Conservation (phyloP, 2,797 vertebrate genomes). For the Naso thynnoides region DNA sequence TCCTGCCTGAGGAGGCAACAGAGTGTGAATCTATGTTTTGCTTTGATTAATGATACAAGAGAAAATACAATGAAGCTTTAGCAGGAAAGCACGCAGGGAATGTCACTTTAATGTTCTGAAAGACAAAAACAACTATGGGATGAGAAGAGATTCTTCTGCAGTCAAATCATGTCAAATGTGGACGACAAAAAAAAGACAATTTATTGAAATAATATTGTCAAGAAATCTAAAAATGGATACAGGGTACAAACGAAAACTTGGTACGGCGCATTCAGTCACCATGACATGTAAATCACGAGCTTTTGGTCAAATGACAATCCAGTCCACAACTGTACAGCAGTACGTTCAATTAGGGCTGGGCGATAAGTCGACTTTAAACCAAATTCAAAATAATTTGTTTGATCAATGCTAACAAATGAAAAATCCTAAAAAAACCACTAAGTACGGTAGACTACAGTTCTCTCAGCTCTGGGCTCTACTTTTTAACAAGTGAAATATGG, state of each 20-base stretch:
- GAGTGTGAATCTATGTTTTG: slow-evolving; percentile 35
- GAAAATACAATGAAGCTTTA: slow-evolving; percentile 17
- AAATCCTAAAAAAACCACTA: too few relatives aligned
- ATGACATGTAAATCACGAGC: slow-evolving; percentile 30
- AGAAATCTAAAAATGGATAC: not conserved
- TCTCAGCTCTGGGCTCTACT: too few relatives aligned
- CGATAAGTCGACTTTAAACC: too few relatives aligned
- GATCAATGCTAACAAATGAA: too few relatives aligned
- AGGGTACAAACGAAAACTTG: not conserved
- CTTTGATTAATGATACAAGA: slow-evolving; percentile 52
- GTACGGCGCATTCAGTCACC: not conserved
- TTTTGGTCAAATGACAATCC: not conserved
- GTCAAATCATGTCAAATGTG: slow-evolving; percentile 13
- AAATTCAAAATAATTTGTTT: too few relatives aligned
- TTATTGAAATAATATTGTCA: not conserved
- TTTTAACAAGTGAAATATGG: too few relatives aligned
- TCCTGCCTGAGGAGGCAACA: slow-evolving; percentile 9
- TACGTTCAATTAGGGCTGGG: too few relatives aligned
- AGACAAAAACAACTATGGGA: slow-evolving; percentile 27
- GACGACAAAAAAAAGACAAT: slow-evolving; percentile 21
- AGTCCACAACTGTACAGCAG: not conserved
- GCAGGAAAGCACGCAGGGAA: slow-evolving; percentile 29
- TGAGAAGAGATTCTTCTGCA: slow-evolving; percentile 18
- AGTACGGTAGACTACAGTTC: too few relatives aligned
- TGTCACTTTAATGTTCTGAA: slow-evolving; percentile 40